Conservation (phyloP, 2,113 vertebrate genomes). For the Passer domesticus region DNA sequence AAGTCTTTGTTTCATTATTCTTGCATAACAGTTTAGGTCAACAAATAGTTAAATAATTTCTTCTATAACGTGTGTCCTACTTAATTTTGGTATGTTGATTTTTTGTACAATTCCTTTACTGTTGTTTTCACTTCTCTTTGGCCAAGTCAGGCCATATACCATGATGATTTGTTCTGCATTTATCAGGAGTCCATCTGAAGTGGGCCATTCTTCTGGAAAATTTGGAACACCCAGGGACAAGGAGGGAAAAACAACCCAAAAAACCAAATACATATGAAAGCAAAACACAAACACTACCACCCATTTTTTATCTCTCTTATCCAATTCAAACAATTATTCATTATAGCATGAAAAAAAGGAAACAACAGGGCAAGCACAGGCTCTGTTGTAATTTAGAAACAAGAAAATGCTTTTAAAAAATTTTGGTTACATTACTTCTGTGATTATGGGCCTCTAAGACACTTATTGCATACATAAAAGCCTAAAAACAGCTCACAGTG, state of each 20-base stretch:
- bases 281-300: not conserved
- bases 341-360: not conserved
- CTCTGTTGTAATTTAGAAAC: not conserved
- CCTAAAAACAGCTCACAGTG: not conserved
- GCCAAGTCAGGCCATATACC: not conserved
- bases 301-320: not conserved
- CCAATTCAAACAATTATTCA: not conserved
- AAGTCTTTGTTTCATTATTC: not conserved
- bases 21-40: not conserved
- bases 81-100: not conserved
- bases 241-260: not conserved
- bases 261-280: not conserved
- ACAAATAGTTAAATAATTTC: not conserved
- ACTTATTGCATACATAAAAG: not conserved
- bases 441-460: not conserved
- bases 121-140: not conserved
- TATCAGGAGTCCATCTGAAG: not conserved
- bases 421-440: not conserved
- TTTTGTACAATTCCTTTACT: not conserved
- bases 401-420: not conserved
- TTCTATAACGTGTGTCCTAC: not conserved
- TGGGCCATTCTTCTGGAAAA: not conserved
- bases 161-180: not conserved
- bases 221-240: accelerated
- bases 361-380: not conserved